Conservation (phyloP, 2,113 vertebrate genomes). For the Pomatostomus ruficeps region DNA sequence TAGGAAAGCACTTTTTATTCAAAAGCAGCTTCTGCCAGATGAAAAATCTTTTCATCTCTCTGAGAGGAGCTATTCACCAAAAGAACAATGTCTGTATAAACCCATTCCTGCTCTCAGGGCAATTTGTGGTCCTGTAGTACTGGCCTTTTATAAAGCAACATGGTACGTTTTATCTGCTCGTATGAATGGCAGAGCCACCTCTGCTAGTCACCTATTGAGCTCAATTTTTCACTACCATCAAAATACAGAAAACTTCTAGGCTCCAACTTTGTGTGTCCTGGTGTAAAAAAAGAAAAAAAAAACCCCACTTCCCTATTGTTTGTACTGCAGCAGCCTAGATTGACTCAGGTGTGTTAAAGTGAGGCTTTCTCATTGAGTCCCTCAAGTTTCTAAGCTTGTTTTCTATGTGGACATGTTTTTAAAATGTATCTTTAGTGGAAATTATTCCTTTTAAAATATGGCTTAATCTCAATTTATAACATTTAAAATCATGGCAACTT, state of each 20-base stretch:
- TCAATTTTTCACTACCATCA: not conserved
- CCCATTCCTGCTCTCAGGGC: not conserved
- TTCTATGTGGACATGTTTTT: not conserved
- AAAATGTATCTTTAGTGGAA: not conserved
- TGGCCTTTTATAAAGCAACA: not conserved
- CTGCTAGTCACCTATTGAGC: not conserved
- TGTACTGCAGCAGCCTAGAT: not conserved
- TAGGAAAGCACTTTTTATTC: not conserved
- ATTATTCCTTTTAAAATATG: not conserved
- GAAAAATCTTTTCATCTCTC: not conserved
- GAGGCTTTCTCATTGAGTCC: not conserved
- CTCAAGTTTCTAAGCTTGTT: not conserved
- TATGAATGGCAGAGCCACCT: not conserved
- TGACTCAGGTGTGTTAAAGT: not conserved
- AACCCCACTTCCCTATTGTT: not conserved
- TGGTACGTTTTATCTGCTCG: not conserved
- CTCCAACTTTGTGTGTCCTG: not conserved
- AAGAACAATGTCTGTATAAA: not conserved
- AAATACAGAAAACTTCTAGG: not conserved
- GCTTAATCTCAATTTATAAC: not conserved
- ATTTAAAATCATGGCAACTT: not conserved
- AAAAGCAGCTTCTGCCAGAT: not conserved
- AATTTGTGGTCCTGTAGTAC: not conserved
- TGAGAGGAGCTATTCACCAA: not conserved
- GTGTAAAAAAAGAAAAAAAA: not conserved